These are phyloP conservation scores for Hydriomena furcata DNA, from an alignment of 2,888 invertebrate species.

Conservation along the genomic window DNA sequence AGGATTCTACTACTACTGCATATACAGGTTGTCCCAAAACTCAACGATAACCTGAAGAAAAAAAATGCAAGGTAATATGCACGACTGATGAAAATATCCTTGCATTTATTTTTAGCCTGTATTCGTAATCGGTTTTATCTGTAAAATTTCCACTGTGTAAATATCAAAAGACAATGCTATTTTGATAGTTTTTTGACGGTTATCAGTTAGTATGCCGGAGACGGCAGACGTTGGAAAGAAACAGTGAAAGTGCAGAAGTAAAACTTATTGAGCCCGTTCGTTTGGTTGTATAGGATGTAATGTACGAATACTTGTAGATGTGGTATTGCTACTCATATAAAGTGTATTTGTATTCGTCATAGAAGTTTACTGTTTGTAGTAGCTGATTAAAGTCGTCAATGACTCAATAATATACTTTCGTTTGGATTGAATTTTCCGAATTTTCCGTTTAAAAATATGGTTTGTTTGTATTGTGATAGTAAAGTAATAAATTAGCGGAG, in stretches of 20 bases:
- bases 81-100: too few species aligned
- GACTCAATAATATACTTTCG: constrained; percentile 16
- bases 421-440: constrained; percentile 10
- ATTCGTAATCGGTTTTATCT: too few species aligned
- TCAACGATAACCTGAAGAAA: too few species aligned
- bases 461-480: constrained; percentile 54
- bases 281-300: constrained; percentile 8
- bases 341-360: constrained; percentile 13
- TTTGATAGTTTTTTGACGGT: too few species aligned
- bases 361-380: constrained; percentile 9
- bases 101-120: too few species aligned
- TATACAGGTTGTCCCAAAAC: too few species aligned
- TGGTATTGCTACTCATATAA: constrained; percentile 11
- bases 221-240: too few species aligned
- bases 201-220: too few species aligned
- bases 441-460: constrained; percentile 16
- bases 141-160: too few species aligned
- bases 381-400: constrained; percentile 11
- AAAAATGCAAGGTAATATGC: too few species aligned
- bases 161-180: too few species aligned
- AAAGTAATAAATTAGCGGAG: constrained; percentile 48
- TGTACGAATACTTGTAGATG: constrained; percentile 10
- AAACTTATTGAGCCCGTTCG: neutral
- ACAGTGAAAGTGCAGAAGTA: neutral
- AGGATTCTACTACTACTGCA: neutral